Evolutionary conservation across 2,888 invertebrate species (phyloP), one percentile per base, ranked within the genome.

Genomic region (Drosophila robusta): DNA sequence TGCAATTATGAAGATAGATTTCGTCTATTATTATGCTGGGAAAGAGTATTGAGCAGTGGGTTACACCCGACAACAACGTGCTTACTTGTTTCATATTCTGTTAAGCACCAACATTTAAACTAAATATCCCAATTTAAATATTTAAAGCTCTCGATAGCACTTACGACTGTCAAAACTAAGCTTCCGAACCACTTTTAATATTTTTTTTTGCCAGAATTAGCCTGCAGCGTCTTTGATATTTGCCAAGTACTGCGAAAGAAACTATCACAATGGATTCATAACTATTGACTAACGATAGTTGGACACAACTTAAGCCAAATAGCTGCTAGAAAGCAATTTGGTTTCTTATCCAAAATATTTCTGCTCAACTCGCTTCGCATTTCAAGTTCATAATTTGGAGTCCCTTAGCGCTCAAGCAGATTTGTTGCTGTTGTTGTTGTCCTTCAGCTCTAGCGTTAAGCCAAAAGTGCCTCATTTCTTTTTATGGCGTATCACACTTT

Each of bases 381-480:
- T 52, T 78, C 55, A 56, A 67, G 62, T 56, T 60, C 51, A 58
- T 67, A 62, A 58, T 67, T 41, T 54, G 24, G 42, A 29, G 29
- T 66, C 32, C 44, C 78, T 74, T 78, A 74, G 67, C 57, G 61
- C 57, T 18, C n/a, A 41, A 26, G 58, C 55, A 62, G 22, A 52
- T 44, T 38, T 67, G 18, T 14, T 51, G 9, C 16, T 51, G 11
- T 12, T 49, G 64, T 12, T 44, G 36, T 36, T 62, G 14, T 54
- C 44, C 39, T 45, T 45, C 29, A 16, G 56, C 46, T 58, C 51
- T 6, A 54, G 57, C 77, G 54, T 67, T 61, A 41, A 78, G 67
- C 68, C 68, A 83, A 70, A 71, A 87, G 80, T 83, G 73, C 72
- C 64, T 70, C 72, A 70, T 88, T 80, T 64, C 80, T 70, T 75